A percentile compares a stretch with the other conserved stretches of the same genome.
Evolutionary conservation across 2,888 invertebrate genomes (phyloP).

Genomic region (Apoda limacodes): DNA sequence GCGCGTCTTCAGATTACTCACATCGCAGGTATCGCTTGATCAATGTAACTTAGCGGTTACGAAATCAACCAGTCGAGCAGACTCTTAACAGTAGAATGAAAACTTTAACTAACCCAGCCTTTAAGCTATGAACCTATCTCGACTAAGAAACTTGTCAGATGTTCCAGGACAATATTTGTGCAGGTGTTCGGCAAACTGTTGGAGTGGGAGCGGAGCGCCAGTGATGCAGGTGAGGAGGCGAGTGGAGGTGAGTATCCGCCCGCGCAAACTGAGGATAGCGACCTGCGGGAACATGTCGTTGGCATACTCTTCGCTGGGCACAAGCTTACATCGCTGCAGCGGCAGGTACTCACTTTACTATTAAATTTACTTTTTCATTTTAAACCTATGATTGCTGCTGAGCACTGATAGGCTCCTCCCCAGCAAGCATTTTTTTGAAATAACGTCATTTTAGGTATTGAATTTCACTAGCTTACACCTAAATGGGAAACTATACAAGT

Average conservation of each 20-base stretch:
- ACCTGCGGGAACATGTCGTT: conserved; percentile 95
- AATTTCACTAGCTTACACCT: no score
- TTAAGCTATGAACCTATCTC: no score
- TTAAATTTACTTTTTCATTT: no score
- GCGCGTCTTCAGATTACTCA: conserved; percentile 90
- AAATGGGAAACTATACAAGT: no score
- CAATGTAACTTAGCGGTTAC: conserved; percentile 11
- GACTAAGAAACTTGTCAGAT: no score
- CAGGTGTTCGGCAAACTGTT: conserved; percentile 93
- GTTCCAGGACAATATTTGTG: no score
- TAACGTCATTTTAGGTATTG: no score
- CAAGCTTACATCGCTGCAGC: conserved; percentile 92
- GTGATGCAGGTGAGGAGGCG: conserved; percentile 68
- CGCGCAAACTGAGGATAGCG: conserved; percentile 61
- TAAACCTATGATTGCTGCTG: no score
- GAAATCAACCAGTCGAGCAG: not conserved
- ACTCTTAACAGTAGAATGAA: no score
- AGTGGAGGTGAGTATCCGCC: conserved; percentile 30
- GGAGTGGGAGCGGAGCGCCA: conserved; percentile 68
- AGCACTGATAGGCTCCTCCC: no score
- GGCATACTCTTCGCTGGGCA: conserved; percentile 95
- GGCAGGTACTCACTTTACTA: conserved; percentile 78
- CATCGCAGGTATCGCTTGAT: conserved; percentile 90
- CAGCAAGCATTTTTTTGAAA: no score
- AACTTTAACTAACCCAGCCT: no score